Conservation (phyloP, 2,888 invertebrate species). For the Smittia aterrima region DNA sequence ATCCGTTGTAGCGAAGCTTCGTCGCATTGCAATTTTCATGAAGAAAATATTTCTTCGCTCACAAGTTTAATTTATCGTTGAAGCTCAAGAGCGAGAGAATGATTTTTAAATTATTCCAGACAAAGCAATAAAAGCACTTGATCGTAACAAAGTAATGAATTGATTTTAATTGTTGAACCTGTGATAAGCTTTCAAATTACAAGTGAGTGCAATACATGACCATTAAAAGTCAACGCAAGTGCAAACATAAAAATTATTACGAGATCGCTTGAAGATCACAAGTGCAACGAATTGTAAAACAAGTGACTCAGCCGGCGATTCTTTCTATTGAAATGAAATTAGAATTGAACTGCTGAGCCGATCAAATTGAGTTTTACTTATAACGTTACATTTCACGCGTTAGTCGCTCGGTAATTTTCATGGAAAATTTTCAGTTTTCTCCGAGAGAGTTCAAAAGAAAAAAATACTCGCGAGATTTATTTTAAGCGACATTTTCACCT, state of each 20-base stretch:
- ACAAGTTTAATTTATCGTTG: not conserved
- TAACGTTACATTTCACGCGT: too few relatives aligned
- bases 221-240: not conserved
- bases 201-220: not conserved
- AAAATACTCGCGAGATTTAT: too few relatives aligned
- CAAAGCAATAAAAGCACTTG: conserved; percentile 1
- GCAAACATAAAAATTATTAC: not conserved
- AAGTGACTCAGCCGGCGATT: too few relatives aligned
- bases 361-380: too few relatives aligned
- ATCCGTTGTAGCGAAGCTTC: not conserved
- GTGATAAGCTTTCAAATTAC: not conserved
- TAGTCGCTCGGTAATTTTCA: too few relatives aligned
- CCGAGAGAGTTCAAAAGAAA: too few relatives aligned
- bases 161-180: not conserved
- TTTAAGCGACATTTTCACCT: too few relatives aligned
- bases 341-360: too few relatives aligned
- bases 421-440: too few relatives aligned
- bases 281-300: too few relatives aligned
- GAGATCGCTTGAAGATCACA: too few relatives aligned
- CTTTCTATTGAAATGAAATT: too few relatives aligned
- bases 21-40: not conserved
- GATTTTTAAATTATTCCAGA: not conserved
- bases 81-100: not conserved
- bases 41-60: not conserved
- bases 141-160: not conserved